Base-by-base conservation (phyloP, 2,888 invertebrate species). In the Panzeria rudis region DNA sequence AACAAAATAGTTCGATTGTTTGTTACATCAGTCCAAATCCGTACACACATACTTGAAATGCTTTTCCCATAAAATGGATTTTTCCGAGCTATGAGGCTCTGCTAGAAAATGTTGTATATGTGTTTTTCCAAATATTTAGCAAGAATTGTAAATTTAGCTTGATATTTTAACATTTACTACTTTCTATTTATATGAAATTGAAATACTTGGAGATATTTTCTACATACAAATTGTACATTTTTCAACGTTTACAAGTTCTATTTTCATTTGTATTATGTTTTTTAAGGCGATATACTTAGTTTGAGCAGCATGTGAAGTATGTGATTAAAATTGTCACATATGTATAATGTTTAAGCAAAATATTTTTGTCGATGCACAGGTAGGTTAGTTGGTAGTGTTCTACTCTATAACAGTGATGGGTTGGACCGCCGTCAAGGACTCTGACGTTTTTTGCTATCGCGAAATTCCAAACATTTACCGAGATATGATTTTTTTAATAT, bases 141-240 rank as follows among this genome's bases (percentile, higher is more conserved):
- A 5, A 61, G 13, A n/a, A 32, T 17, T 35, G 1, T 62, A 41
- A 15, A 7, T 62, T 11, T 38, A 38, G 9, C 6, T 35, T 35
- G 6, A 8, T 35, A 35, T 62, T 62, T 38, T 0, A 17, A 13
- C 20, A 35, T 38, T 20, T 23, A 61, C n/a, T 20, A 23, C n/a
- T 29, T 61, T 73, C 25, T 32, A 59, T 11, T 64, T 56, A 23
- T 50, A 83, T 59, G 52, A 83, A 66, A 83, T 83, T 77, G 50
- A 83, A 83, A 78, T 83, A 77, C n/a, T 83, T 77, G 64, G 66
- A 38, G 23, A 35, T 54, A 35, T 59, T 75, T 54, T 54, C n/a
- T n/a, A n/a, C n/a, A n/a, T n/a, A n/a, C n/a, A n/a, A n/a, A n/a
- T n/a, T 69, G 9, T 62, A 17, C 7, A 41, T 35, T 47, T 47